Evolutionary conservation across 2,113 vertebrate genomes (phyloP).

Genomic region (Pogona vitticeps): DNA sequence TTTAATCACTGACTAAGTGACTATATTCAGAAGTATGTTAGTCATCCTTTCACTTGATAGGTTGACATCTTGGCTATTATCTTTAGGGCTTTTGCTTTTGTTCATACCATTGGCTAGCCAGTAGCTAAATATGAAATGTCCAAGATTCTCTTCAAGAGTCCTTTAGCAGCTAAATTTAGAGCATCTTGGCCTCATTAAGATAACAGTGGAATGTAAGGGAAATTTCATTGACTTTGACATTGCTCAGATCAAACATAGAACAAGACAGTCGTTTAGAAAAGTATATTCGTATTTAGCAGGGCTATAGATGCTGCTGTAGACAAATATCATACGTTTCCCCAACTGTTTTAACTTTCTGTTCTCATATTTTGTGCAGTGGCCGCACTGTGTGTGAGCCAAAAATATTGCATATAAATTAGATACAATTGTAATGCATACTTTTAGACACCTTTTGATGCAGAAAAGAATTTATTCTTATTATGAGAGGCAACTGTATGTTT

Average conservation of each 20-base stretch:
- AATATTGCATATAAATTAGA: background rate
- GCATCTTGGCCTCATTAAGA: conserved; percentile 40
- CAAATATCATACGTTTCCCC: too few relatives aligned
- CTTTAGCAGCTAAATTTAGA: conserved; percentile 82
- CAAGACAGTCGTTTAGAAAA: background rate
- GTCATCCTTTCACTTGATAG: conserved; percentile 57
- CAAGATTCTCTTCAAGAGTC: conserved; percentile 79
- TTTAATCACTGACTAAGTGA: conserved; percentile 55
- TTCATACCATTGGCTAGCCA: conserved; percentile 60
- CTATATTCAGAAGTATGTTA: conserved; percentile 62
- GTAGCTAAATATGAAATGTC: conserved; percentile 65
- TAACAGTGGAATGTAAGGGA: conserved; percentile 51
- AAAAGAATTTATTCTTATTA: background rate
- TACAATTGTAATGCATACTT: background rate
- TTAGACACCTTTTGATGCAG: background rate
- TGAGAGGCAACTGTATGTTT: background rate
- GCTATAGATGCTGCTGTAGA: background rate
- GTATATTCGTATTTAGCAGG: conserved; percentile 5
- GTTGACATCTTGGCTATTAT: conserved; percentile 68
- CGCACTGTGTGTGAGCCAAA: background rate
- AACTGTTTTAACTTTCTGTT: too few relatives aligned
- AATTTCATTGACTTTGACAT: conserved; percentile 36
- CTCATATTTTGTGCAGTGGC: conserved; percentile 1
- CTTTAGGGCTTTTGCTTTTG: conserved; percentile 65
- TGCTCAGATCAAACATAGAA: background rate